A percentile compares a stretch with the other conserved stretches of the same genome.
Conservation (phyloP, 2,888 invertebrate genomes). For the Pyrrhia umbra region DNA sequence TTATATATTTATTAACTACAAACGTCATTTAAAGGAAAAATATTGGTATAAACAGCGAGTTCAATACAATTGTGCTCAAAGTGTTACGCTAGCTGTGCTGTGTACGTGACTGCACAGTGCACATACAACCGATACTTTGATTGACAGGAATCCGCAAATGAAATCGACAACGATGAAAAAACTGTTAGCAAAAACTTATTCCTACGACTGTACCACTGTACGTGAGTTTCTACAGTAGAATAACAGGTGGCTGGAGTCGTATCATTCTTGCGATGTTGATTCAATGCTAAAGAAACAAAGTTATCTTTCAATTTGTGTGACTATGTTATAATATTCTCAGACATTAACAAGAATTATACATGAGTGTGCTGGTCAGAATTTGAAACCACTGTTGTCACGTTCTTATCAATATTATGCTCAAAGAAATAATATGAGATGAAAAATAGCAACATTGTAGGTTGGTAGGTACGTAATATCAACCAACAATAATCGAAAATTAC, state of each 20-base stretch:
- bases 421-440: constrained; percentile 11
- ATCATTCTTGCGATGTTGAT: constrained; percentile 1
- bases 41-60: constrained; percentile 20
- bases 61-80: constrained; percentile 24
- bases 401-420: constrained; percentile 27
- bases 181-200: constrained; percentile 50
- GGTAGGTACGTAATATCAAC: not conserved
- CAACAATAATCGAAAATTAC: not conserved
- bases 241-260: constrained; percentile 29
- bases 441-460: not conserved
- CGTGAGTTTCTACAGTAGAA: constrained; percentile 33
- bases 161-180: constrained; percentile 59
- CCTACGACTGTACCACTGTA: constrained; percentile 36
- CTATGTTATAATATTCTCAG: constrained; percentile 6
- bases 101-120: constrained; percentile 62
- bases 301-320: constrained; percentile 21
- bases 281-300: not conserved
- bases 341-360: constrained; percentile 28
- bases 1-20: constrained; percentile 14
- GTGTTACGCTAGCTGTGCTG: constrained; percentile 35
- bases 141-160: constrained; percentile 60
- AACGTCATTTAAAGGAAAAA: constrained; percentile 20
- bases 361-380: constrained; percentile 26
- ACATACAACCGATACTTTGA: constrained; percentile 43
- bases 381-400: constrained; percentile 46